Conservation (phyloP, 2,113 vertebrate genomes). For the Dipodomys ordii region DNA sequence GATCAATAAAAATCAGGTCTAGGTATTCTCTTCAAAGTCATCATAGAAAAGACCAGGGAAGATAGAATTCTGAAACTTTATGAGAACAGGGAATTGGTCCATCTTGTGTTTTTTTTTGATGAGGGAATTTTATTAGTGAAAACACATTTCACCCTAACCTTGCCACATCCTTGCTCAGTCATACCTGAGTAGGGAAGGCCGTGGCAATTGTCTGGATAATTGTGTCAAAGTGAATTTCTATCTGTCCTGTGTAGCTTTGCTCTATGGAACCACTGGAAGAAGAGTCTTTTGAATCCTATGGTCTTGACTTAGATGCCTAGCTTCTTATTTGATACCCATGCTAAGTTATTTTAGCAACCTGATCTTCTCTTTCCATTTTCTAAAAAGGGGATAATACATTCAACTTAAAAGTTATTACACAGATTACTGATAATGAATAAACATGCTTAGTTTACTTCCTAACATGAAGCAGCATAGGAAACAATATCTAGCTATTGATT, state of each 20-base stretch:
- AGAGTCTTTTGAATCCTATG: not conserved
- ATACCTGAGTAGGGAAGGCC: not conserved
- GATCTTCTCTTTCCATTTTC: conserved; percentile 7
- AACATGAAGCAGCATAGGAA: not conserved
- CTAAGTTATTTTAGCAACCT: not conserved
- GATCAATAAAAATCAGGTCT: not conserved
- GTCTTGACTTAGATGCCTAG: not conserved
- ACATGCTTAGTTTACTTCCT: not conserved
- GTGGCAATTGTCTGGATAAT: not conserved
- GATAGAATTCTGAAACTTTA: not conserved
- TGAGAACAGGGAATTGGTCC: not conserved
- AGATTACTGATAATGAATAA: not conserved
- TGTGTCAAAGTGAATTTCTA: not conserved
- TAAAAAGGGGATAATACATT: conserved; percentile 13
- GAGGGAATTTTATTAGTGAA: not conserved
- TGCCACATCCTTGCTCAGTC: not conserved
- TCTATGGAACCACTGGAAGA: not conserved
- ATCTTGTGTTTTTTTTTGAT: not conserved
- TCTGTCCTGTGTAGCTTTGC: not conserved
- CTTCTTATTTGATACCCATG: conserved; percentile 9
- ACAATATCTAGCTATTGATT: not conserved
- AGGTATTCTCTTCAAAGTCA: not conserved
- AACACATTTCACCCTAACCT: not conserved
- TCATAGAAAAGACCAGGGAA: not conserved
- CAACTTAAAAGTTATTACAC: not conserved